Conservation (phyloP, 2,888 invertebrate genomes). For the Oscheius sp. region DNA sequence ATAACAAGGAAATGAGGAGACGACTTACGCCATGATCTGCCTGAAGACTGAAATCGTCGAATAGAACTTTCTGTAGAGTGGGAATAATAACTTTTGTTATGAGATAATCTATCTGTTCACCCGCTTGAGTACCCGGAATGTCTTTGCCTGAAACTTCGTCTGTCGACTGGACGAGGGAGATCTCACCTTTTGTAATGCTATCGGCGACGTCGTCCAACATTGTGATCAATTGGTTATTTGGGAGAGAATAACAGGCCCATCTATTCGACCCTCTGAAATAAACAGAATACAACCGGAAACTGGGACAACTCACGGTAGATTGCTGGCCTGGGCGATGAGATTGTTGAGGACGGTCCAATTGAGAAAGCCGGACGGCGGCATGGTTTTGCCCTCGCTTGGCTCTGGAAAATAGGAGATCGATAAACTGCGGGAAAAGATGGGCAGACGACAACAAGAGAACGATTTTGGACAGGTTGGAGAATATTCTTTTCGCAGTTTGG, state of each 20-base stretch:
- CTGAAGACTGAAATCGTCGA: background rate
- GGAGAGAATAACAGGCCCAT: slow-evolving; percentile 11
- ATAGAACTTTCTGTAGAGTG: background rate
- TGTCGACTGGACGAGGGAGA: background rate
- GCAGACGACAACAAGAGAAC: background rate
- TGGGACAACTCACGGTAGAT: background rate
- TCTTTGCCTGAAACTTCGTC: background rate
- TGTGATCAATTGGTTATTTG: slow-evolving; percentile 20
- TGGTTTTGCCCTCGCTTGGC: no score
- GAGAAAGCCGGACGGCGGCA: no score
- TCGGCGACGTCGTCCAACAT: slow-evolving; percentile 20
- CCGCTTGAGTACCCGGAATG: background rate
- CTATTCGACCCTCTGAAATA: background rate
- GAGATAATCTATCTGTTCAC: background rate
- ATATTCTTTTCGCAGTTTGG: no score
- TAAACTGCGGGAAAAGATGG: background rate
- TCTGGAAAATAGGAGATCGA: no score
- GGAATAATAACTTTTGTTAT: slow-evolving; percentile 1
- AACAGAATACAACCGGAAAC: background rate
- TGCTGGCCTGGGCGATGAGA: background rate
- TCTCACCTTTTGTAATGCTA: slow-evolving; percentile 14
- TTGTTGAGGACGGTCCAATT: no score
- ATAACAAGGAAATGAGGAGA: background rate
- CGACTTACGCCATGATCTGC: background rate
- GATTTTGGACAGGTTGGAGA: background rate